phyloP scores from a whole-genome alignment of 1,140 invertebrate genomes.

The Leptinotarsa lineolata region DNA sequence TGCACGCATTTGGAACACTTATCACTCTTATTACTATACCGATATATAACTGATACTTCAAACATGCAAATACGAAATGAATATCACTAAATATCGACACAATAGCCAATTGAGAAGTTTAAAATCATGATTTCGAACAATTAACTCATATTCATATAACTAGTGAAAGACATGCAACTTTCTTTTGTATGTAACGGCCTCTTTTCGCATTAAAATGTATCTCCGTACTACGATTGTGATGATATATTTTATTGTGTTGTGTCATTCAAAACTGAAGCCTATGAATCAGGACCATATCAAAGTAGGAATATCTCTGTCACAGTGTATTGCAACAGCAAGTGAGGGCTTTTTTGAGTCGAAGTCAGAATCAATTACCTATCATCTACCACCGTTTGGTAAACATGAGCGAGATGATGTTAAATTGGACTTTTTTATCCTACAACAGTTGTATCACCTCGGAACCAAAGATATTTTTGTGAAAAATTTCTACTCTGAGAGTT shows the following conservation, averaged over 20 bases:
- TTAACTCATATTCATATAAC: neutral
- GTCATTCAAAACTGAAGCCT: neutral
- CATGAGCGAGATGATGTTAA: neutral
- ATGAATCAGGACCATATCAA: neutral
- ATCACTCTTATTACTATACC: no score
- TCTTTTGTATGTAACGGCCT: neutral
- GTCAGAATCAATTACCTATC: neutral
- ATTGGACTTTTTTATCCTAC: neutral
- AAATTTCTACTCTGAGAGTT: neutral
- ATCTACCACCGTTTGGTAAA: neutral
- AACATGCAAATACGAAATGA: no score
- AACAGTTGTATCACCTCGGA: neutral
- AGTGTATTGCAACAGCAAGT: neutral
- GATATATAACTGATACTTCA: no score
- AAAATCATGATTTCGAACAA: neutral
- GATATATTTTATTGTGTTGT: neutral
- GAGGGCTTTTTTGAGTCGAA: neutral
- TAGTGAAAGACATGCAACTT: neutral
- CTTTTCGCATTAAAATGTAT: neutral
- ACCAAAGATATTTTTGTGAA: neutral
- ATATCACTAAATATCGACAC: no score
- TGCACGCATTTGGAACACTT: no score
- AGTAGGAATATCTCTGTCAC: neutral
- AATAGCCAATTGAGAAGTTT: neutral
- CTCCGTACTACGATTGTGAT: neutral